Evolutionary conservation across 1,140 invertebrate species (phyloP).

Genomic region (Papilio polytes): DNA sequence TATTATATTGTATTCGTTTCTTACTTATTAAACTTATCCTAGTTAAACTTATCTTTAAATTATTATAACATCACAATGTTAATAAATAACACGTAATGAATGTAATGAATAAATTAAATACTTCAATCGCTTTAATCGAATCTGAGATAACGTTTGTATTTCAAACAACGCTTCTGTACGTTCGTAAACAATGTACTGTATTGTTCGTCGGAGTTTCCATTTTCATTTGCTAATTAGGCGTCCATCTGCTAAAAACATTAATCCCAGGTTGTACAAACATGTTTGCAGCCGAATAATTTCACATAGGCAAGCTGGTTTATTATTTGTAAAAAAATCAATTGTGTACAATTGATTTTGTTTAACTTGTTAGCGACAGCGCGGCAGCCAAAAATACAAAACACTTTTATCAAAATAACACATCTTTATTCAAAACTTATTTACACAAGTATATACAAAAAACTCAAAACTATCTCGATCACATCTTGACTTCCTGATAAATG

Average conservation of each 20-base stretch:
- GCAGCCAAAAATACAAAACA: no score
- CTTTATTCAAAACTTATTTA: no score
- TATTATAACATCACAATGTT: no score
- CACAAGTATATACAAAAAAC: no score
- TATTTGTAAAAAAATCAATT: background rate
- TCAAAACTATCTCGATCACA: no score
- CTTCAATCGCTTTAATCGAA: conserved; percentile 4
- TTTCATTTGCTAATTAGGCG: conserved; percentile 32
- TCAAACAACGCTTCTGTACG: background rate
- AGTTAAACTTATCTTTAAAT: no score
- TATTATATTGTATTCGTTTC: no score
- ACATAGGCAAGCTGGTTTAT: background rate
- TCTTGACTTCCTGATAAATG: no score
- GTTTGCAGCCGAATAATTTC: conserved; percentile 24
- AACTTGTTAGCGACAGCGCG: no score
- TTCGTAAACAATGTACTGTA: conserved; percentile 32
- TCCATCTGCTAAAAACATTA: conserved; percentile 30
- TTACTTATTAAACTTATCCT: no score
- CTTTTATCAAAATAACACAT: no score
- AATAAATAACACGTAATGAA: background rate
- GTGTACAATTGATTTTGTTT: background rate
- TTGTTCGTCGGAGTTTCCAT: conserved; percentile 14
- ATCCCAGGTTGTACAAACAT: conserved; percentile 23
- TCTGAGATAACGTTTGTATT: conserved; percentile 4
- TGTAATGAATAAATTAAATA: conserved; percentile 19